Evolutionary conservation across 35 echinoderm and acorn worm species (phyloP), one percentile per base, ranked within the genome.

Genomic region (Hemicentrotus pulcherrimus): DNA sequence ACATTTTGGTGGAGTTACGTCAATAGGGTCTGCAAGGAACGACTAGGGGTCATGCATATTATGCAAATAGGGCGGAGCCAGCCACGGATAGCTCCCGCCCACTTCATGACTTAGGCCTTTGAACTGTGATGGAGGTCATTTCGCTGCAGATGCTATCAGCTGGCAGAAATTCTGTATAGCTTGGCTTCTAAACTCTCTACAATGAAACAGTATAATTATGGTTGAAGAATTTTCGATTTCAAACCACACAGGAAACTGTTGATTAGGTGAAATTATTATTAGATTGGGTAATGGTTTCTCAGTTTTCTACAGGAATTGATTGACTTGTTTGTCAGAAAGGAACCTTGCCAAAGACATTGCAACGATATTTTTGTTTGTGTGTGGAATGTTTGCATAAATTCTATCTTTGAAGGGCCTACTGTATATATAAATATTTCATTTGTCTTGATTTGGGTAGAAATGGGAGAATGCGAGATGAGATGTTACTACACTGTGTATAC

Each of bases 211-310:
- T 28, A 22, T 78, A n/a, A 78, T 78, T n/a, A 28, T 78, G 28
- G 24, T 78, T 78, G 22, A 0, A 6, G 28, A 7, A 5, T 1
- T 78, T 78, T 78, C 6, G 18, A 28, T n/a, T 78, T 78, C 65
- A 78, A 22, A 78, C 65, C 65, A 78, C 65, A 78, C 65, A 78
- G 65, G 65, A 78, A 78, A 78, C 65, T 78, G 65, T 78, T n/a
- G 65, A 78, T 78, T 78, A 78, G 19, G 65, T 78, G 65, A 78
- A 78, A 78, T 78, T 78, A 78, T 22, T 78, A 28, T 78, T n/a
- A 6, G 65, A 78, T 78, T 78, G 6, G 65, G 19, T 78, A 78
- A 78, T 78, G 65, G 65, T 78, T 78, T 78, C 65, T 78, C 65
- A 78, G 19, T 78, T 78, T 78, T 78, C 65, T 55, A 78, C 65